These are phyloP conservation scores for Coregonus sp. DNA, from an alignment of 2,797 vertebrate species.

Conservation along the genomic window DNA sequence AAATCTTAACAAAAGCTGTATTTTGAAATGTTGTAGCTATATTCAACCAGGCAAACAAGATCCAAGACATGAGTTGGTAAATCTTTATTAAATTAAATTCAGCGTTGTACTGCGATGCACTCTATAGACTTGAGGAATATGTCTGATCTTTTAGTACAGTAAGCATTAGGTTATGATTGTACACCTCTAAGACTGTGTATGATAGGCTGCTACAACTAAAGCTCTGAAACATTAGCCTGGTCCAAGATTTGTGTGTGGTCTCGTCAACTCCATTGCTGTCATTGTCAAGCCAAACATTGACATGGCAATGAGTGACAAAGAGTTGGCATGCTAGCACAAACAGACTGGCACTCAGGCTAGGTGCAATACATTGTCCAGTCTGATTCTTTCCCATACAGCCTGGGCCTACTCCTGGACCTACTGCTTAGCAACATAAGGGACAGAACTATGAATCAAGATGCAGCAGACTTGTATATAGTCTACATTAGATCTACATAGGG, in stretches of 20 bases:
- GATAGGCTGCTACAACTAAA: not conserved
- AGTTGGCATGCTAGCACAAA: not conserved
- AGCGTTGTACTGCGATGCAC: not conserved
- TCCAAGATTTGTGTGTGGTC: not conserved
- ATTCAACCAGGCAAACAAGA: not conserved
- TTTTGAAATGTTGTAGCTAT: not conserved
- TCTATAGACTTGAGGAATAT: too few species aligned
- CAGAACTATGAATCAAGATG: not conserved
- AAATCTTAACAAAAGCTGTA: not conserved
- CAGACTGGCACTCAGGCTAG: not conserved
- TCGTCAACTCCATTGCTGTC: not conserved
- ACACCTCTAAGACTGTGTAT: not conserved
- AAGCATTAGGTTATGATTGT: conserved; percentile 7
- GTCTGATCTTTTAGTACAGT: not conserved
- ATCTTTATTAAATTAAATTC: conserved; percentile 1
- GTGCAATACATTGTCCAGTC: not conserved
- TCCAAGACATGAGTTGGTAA: not conserved
- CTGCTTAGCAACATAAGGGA: not conserved
- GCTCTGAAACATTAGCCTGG: not conserved
- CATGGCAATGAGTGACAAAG: not conserved
- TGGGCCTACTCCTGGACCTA: not conserved
- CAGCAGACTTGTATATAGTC: not conserved
- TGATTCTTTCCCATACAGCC: not conserved
- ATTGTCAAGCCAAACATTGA: not conserved
- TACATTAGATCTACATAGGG: not conserved